Evolutionary conservation across 2,113 vertebrate species (phyloP).

Genomic region (Dipodomys spectabilis): DNA sequence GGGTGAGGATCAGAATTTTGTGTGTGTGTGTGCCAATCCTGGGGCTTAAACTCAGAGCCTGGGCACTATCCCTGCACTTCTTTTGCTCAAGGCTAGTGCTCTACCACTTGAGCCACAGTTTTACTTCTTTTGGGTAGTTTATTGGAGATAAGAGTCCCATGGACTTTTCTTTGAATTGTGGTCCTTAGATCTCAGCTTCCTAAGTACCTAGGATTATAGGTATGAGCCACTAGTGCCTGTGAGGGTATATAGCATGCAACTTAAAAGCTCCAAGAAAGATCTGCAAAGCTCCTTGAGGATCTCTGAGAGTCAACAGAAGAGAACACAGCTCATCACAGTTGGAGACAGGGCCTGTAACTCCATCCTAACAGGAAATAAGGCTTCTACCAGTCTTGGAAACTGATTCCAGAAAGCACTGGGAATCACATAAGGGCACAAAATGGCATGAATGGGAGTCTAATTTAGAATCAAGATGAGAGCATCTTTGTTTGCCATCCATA

Average conservation of each 20-base stretch:
- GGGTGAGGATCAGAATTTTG: background rate
- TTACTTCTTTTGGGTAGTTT: too few relatives aligned
- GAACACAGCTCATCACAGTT: accelerated
- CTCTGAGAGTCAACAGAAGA: background rate
- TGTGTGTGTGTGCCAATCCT: too few relatives aligned
- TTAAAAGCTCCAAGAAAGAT: background rate
- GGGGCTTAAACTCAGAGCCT: too few relatives aligned
- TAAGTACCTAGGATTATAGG: too few relatives aligned
- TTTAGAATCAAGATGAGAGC: background rate
- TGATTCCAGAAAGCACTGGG: background rate
- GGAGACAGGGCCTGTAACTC: background rate
- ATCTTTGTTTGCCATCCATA: background rate
- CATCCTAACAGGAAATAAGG: background rate
- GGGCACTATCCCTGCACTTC: too few relatives aligned
- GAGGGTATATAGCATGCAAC: background rate
- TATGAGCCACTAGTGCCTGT: too few relatives aligned
- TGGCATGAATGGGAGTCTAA: background rate
- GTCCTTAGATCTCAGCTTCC: too few relatives aligned
- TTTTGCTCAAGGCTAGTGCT: too few relatives aligned
- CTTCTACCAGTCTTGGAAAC: background rate
- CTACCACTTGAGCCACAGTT: too few relatives aligned
- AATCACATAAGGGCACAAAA: background rate
- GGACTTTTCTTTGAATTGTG: too few relatives aligned
- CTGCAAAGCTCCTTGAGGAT: background rate
- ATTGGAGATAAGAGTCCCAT: too few relatives aligned